Conservation (phyloP, 2,888 invertebrate species). For the Nineta flava region DNA sequence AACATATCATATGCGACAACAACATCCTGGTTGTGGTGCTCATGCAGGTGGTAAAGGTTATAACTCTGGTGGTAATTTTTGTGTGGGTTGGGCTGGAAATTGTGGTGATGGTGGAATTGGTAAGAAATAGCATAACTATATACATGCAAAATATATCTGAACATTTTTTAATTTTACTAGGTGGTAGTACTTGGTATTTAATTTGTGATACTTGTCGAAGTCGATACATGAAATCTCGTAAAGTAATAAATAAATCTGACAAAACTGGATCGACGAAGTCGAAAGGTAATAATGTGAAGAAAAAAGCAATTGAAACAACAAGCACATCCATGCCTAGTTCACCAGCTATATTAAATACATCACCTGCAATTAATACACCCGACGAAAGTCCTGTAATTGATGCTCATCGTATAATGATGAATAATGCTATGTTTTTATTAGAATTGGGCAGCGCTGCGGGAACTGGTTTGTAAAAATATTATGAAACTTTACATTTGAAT, state of each 20-base stretch:
- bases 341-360: conserved; percentile 2
- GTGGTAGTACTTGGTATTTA: conserved; percentile 73
- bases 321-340: conserved; percentile 15
- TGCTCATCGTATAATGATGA: conserved; percentile 61
- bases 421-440: conserved; percentile 86
- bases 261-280: conserved; percentile 23
- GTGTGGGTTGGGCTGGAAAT: conserved; percentile 75
- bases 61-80: conserved; percentile 78
- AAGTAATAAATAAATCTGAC: conserved; percentile 11
- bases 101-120: conserved; percentile 76
- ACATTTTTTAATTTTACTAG: conserved; percentile 20
- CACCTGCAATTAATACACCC: neutral
- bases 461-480: conserved; percentile 13
- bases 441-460: conserved; percentile 70
- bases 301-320: conserved; percentile 19
- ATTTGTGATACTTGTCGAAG: conserved; percentile 85
- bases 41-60: conserved; percentile 79
- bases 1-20: conserved; percentile 79
- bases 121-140: conserved; percentile 19
- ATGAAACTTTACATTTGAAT: neutral
- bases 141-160: neutral
- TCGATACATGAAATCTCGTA: conserved; percentile 39
- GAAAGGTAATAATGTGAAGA: conserved; percentile 22
- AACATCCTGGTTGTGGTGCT: conserved; percentile 83
- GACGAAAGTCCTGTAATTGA: conserved; percentile 21